Base-by-base conservation (phyloP, 1,140 invertebrate genomes). In the Anastatus disparis region DNA sequence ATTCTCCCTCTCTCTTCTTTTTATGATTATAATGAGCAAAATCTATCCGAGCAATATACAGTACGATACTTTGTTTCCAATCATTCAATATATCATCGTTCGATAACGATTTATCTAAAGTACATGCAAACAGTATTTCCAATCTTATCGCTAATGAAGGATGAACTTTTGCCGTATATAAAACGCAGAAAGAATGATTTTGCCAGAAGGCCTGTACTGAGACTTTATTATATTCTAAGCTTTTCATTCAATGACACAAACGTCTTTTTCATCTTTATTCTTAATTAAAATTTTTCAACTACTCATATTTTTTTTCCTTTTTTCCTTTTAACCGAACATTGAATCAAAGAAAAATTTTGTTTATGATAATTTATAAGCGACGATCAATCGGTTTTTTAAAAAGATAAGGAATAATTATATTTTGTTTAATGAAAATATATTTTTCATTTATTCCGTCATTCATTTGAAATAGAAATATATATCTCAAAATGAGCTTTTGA, bases 101-200 rank as follows among this genome's bases (percentile, higher is more conserved):
- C 17, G 59, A 70, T 70, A 71, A 64, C 17, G 17, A 3, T 65
- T n/a, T n/a, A 71, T 71, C 62, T 71, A 38, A 65, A 71, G 38
- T 44, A 65, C 24, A 61, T 63, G 62, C 56, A 59, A 40, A 64
- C 62, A 50, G 44, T 58, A 31, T 58, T 59, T 13, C 52, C 53
- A 71, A 71, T 71, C 70, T 66, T 71, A 71, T 71, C 70, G 17
- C 53, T 42, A 59, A 65, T 58, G 53, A 38, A 71, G 50, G 26
- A 61, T 65, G 55, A 58, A 53, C 59, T 56, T 65, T 65, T 59
- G 53, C 26, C 44, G 12, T 22, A 35, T 6, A n/a, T n/a, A n/a
- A n/a, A n/a, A n/a, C n/a, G 48, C 22, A 10, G 6, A 56, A 42
- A 4, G 24, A 9, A 46, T 59, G 53, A 67, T 67, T 48, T 67